Percentiles rank a stretch among this genome's conserved stretches.
Evolutionary conservation across 2,888 invertebrate species (phyloP).

Genomic region (Thysanoteuthis rhombus): DNA sequence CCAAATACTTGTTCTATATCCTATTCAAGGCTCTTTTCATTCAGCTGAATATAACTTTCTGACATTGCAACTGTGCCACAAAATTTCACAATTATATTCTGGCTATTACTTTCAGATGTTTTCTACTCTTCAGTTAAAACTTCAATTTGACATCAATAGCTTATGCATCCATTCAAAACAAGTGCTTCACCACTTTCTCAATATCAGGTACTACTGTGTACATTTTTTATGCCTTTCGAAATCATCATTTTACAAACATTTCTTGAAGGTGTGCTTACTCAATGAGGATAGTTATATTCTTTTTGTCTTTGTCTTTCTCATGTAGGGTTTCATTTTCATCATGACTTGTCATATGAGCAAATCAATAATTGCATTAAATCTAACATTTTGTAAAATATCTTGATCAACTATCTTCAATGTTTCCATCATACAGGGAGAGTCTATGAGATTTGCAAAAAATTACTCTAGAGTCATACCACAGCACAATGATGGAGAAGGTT

Average conservation of each 20-base stretch:
- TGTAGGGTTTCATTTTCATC: too few species aligned
- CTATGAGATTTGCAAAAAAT: too few species aligned
- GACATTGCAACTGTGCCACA: constrained; percentile 14
- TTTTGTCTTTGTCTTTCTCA: too few species aligned
- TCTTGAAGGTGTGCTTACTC: constrained; percentile 86
- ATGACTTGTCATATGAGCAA: too few species aligned
- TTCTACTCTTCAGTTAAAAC: constrained; percentile 60
- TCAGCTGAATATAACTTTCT: neutral
- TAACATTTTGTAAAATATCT: too few species aligned
- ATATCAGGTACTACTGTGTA: constrained; percentile 97
- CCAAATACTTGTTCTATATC: constrained; percentile 84
- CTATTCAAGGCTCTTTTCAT: constrained; percentile 37
- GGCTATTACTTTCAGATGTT: constrained; percentile 41
- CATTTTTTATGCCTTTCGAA: constrained; percentile 93
- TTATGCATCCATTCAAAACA: constrained; percentile 89
- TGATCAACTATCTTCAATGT: too few species aligned
- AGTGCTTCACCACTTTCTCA: constrained; percentile 94
- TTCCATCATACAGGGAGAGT: too few species aligned
- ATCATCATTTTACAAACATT: constrained; percentile 91
- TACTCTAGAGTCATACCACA: too few species aligned
- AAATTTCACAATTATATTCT: constrained; percentile 26
- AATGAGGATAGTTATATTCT: constrained; percentile 92
- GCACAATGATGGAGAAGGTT: too few species aligned
- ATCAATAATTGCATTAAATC: too few species aligned
- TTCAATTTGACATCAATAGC: constrained; percentile 72